These are phyloP conservation scores for Mya arenaria DNA, from an alignment of 1,140 invertebrate species.

Conservation along the genomic window DNA sequence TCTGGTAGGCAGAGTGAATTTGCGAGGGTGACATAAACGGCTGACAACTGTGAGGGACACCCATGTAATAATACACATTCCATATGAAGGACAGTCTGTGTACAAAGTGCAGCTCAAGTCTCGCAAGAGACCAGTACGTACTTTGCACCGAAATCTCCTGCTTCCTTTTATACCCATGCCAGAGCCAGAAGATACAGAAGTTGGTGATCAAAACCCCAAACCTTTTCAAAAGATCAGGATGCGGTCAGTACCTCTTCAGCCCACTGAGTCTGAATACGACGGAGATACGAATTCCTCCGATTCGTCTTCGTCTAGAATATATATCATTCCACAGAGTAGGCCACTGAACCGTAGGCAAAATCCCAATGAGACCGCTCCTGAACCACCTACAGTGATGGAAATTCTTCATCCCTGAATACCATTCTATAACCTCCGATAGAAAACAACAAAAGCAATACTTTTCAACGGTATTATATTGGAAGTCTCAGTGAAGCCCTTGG, in stretches of 20 bases:
- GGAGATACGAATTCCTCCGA: not conserved
- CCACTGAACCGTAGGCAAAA: no score
- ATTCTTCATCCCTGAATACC: no score
- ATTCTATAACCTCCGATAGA: no score
- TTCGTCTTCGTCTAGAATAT: not conserved
- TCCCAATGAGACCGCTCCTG: no score
- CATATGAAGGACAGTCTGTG: constrained; percentile 23
- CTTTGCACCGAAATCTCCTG: constrained; percentile 12
- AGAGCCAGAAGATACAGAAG: constrained; percentile 14
- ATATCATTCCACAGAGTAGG: not conserved
- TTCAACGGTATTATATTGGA: no score
- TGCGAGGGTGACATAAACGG: not conserved
- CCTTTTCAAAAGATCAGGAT: not conserved
- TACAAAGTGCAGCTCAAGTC: constrained; percentile 13
- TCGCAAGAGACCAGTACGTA: not conserved
- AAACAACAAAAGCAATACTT: no score
- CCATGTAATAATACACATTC: constrained; percentile 14
- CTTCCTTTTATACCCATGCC: constrained; percentile 9
- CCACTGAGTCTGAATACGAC: not conserved
- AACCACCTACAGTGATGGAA: no score
- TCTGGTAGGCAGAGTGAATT: not conserved
- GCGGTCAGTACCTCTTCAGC: not conserved
- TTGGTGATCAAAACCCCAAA: not conserved
- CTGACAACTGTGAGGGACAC: not conserved
- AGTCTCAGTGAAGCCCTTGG: no score